Evolutionary conservation across 2,113 vertebrate genomes (phyloP), one percentile per base, ranked within the genome.

Genomic region (Tenebrosternarchus preto): DNA sequence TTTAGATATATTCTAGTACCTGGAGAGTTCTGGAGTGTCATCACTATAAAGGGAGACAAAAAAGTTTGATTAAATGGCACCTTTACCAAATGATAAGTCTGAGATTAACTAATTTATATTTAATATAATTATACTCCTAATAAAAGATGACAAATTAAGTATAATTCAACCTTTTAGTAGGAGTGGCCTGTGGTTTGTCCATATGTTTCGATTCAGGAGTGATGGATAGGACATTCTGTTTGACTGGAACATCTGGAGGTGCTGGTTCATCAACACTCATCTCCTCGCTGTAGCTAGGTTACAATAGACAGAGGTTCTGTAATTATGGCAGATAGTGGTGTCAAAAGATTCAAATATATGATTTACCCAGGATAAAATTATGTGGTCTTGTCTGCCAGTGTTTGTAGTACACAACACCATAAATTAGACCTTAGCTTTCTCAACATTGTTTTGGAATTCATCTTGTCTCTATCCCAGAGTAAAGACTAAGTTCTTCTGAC

Each of bases 1-100:
- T n/a, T n/a, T n/a, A n/a, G n/a, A n/a, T n/a, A n/a, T 33, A 16
- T 71, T 33, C 76, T 56, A 66, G 22, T 92, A 92, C 90, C 92
- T 92, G 83, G 71, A 67, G 69, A 87, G 83, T 66, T 76, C 80
- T 19, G 85, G 83, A 3, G 85, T 87, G 74, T 88, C 79, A 0
- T 67, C 72, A 43, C 17, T 78, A 83, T 73, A 81, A 80, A 87
- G 80, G 81, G 83, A n/a, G 73, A 46, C 85, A 73, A 80, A 5
- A 84, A 27, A 85, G 57, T 0, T 9, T 46, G 39, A 46, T 46
- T 46, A 46, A 46, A 46, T 46, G 5, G 39, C 9, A 46, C 5
- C 1, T 9, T 46, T 9, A 36, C 33, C 6, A 6, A 36, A 36
- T 4, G 33, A 36, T 6, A 46, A 46, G 39, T 46, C 7, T 46